Evolutionary conservation across 2,888 invertebrate species (phyloP).

Genomic region (Rhyacophila evoluta): DNA sequence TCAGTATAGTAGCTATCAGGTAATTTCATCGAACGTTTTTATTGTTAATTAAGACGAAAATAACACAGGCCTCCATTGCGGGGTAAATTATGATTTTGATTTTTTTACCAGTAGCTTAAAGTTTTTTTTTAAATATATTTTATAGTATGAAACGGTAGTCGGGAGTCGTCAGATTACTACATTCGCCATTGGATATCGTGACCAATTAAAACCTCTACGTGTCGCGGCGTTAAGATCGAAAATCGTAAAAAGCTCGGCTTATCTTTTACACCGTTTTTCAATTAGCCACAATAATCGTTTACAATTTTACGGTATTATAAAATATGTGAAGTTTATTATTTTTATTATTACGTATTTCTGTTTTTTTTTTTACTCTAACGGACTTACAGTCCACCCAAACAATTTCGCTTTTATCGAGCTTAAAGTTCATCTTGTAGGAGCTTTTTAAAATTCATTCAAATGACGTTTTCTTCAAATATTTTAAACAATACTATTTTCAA

Average conservation of each 20-base stretch:
- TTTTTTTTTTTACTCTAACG: conserved; percentile 37
- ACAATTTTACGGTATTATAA: conserved; percentile 53
- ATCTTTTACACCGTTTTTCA: conserved; percentile 50
- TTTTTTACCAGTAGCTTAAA: conserved; percentile 54
- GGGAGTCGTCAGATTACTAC: not conserved
- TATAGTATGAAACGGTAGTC: conserved; percentile 49
- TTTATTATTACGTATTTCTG: too few relatives aligned
- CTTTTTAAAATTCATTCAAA: too few relatives aligned
- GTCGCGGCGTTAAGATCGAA: conserved; percentile 28
- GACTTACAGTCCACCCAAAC: conserved; percentile 36
- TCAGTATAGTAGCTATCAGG: not conserved
- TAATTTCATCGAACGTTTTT: conserved; percentile 40
- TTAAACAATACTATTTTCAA: too few relatives aligned
- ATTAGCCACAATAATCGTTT: conserved; percentile 51
- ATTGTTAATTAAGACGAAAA: conserved; percentile 53
- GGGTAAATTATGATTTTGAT: conserved; percentile 46
- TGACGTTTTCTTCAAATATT: too few relatives aligned
- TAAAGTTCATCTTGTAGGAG: too few relatives aligned
- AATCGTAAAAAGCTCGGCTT: conserved; percentile 32
- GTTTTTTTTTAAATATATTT: conserved; percentile 39
- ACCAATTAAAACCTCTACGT: conserved; percentile 24
- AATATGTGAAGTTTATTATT: conserved; percentile 32
- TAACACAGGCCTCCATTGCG: conserved; percentile 42
- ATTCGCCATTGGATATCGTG: conserved; percentile 7
- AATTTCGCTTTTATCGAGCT: conserved; percentile 25